Percentiles rank a stretch among this genome's conserved stretches.
These are phyloP conservation scores for Etheostoma spectabile DNA, from an alignment of 2,113 vertebrate genomes.

Conservation along the genomic window DNA sequence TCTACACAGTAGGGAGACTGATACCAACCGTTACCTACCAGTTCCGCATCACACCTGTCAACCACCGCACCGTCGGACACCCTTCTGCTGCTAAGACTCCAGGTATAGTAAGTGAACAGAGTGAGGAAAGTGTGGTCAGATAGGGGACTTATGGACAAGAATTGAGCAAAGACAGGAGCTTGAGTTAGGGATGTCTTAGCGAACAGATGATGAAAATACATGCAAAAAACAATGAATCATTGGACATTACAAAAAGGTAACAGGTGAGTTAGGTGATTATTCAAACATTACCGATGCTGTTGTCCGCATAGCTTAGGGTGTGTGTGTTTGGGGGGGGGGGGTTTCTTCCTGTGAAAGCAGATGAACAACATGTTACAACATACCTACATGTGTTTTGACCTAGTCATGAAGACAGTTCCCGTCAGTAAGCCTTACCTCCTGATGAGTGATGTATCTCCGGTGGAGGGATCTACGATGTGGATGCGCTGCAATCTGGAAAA, in stretches of 20 bases:
- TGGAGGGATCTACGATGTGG: slow-evolving; percentile 82
- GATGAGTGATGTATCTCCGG: slow-evolving; percentile 79
- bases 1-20: slow-evolving; percentile 83
- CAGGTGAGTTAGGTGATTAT: slow-evolving; percentile 13
- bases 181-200: neutral
- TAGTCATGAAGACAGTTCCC: slow-evolving; percentile 81
- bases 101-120: slow-evolving; percentile 85
- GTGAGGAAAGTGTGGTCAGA: slow-evolving; percentile 5
- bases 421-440: slow-evolving; percentile 88
- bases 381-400: neutral
- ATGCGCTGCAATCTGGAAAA: slow-evolving; percentile 86
- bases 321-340: too few relatives aligned
- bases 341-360: neutral
- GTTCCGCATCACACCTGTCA: slow-evolving; percentile 89
- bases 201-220: neutral
- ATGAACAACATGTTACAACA: neutral
- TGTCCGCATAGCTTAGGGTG: neutral
- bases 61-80: slow-evolving; percentile 89
- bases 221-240: slow-evolving; percentile 1
- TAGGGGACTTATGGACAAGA: neutral
- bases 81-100: slow-evolving; percentile 90
- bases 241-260: neutral
- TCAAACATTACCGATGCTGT: neutral
- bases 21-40: slow-evolving; percentile 86
- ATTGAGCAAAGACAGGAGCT: neutral